A percentile compares a stretch with the other conserved stretches of the same genome.
These are phyloP conservation scores for Zele albiditarsus DNA, from an alignment of 2,888 invertebrate genomes.

Conservation along the genomic window DNA sequence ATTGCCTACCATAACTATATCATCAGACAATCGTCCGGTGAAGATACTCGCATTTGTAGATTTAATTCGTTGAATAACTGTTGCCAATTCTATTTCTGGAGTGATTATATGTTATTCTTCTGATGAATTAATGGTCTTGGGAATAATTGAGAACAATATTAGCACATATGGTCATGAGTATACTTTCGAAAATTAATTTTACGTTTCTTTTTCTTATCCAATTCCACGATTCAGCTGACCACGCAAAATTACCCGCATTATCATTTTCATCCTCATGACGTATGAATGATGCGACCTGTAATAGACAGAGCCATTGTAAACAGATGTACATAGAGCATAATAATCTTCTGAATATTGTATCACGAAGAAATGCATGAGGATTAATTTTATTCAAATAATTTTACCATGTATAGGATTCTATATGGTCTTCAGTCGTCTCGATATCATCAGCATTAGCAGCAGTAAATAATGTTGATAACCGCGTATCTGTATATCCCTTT, in stretches of 20 bases:
- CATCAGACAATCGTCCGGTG: slow-evolving; percentile 12
- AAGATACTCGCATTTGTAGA: not conserved
- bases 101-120: not conserved
- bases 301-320: not conserved
- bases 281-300: not conserved
- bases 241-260: not conserved
- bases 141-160: not conserved
- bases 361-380: not conserved
- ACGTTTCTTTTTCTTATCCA: not conserved
- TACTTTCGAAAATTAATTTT: not conserved
- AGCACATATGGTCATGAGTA: not conserved
- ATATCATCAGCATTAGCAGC: not conserved
- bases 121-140: not conserved
- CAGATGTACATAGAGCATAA: not conserved
- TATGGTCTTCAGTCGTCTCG: not conserved
- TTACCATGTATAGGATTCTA: not conserved
- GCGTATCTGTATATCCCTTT: not conserved
- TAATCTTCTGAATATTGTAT: not conserved
- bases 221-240: slow-evolving; percentile 1
- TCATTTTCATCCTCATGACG: not conserved
- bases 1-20: not conserved
- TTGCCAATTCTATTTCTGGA: not conserved
- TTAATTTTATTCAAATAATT: not conserved
- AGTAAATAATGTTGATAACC: not conserved
- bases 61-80: slow-evolving; percentile 1